Conservation (phyloP, 2,888 invertebrate genomes). For the Aphrophora alni region DNA sequence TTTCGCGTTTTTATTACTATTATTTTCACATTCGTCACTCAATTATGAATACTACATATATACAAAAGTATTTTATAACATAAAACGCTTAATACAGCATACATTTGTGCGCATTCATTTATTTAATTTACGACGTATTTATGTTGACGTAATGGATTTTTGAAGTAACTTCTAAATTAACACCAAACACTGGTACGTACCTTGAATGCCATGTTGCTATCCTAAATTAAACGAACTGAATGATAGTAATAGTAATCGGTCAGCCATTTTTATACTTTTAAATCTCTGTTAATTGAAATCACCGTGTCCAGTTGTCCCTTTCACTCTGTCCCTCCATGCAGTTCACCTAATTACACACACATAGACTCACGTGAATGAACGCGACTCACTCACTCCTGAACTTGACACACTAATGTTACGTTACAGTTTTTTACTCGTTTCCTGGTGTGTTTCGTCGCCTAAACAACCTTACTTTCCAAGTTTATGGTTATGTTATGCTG, state of each 20-base stretch:
- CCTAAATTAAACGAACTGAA: background rate
- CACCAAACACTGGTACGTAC: background rate
- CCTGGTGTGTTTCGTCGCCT: background rate
- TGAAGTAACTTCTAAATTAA: too few species aligned
- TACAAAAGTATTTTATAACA: too few species aligned
- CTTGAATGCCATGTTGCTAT: slow-evolving; percentile 2
- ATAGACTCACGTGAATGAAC: background rate
- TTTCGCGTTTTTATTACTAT: too few species aligned
- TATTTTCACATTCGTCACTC: too few species aligned
- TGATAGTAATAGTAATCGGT: background rate
- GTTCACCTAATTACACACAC: slow-evolving; percentile 3
- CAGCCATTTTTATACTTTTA: background rate
- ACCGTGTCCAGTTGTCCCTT: slow-evolving; percentile 2
- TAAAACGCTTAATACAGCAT: too few species aligned
- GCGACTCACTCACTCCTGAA: background rate
- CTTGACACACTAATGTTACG: background rate
- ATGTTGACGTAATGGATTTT: too few species aligned
- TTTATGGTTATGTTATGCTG: background rate
- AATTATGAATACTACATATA: too few species aligned
- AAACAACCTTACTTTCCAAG: background rate
- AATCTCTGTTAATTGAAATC: background rate
- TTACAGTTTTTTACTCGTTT: background rate
- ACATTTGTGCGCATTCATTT: too few species aligned
- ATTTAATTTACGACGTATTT: too few species aligned
- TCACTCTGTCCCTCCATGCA: background rate